phyloP scores from a whole-genome alignment of 2,113 vertebrate genomes.

The Phasianus colchicus region DNA sequence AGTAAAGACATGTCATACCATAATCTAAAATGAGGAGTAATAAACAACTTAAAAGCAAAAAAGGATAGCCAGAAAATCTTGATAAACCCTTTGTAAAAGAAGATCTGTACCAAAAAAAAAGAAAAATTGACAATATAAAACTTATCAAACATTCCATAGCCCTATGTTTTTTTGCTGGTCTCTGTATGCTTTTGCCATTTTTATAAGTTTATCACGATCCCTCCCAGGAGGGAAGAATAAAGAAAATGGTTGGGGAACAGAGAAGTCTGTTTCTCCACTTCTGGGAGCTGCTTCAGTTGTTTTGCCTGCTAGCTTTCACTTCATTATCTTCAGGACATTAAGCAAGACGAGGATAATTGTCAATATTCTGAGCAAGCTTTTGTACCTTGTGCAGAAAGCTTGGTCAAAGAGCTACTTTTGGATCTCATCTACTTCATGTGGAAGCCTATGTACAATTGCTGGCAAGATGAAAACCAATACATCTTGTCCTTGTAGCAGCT shows the following conservation, averaged over 20 bases:
- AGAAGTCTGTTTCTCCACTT: no score
- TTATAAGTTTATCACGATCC: neutral
- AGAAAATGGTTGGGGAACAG: neutral
- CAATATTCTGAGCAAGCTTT: neutral
- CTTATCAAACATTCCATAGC: no score
- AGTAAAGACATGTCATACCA: fast-evolving
- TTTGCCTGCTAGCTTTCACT: neutral
- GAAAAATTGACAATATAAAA: fast-evolving
- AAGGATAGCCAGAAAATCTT: neutral
- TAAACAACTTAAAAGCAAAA: neutral
- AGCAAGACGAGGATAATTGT: fast-evolving
- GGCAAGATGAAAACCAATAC: neutral
- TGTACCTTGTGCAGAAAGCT: neutral
- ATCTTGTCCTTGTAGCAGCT: neutral
- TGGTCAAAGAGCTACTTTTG: neutral
- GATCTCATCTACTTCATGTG: neutral
- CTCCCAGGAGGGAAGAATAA: neutral
- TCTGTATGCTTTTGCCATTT: neutral
- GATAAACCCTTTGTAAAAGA: neutral
- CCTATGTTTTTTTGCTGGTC: neutral
- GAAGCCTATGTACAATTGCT: neutral
- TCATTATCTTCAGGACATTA: neutral
- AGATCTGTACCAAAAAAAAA: neutral
- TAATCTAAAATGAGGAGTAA: neutral
- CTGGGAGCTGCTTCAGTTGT: neutral